phyloP scores from a whole-genome alignment of 2,888 invertebrate genomes.

The Thysanoteuthis rhombus region DNA sequence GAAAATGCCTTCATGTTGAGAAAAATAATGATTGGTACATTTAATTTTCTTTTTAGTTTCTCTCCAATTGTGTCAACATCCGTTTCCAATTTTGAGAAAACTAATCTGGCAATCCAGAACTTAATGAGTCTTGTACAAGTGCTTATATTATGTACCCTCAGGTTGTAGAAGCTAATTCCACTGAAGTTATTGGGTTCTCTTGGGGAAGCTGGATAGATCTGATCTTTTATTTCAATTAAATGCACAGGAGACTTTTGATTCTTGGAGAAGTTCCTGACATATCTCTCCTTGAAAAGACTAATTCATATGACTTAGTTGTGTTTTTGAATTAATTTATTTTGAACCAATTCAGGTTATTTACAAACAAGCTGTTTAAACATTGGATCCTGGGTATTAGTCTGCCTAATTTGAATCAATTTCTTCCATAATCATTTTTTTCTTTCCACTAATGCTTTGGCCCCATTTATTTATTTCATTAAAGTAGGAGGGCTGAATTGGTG shows the following conservation, averaged over 20 bases:
- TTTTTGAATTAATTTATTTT: background rate
- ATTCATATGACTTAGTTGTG: background rate
- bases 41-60: too few species aligned
- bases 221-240: too few species aligned
- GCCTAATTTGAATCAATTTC: background rate
- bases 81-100: too few species aligned
- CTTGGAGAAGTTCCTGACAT: background rate
- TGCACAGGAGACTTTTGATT: background rate
- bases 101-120: too few species aligned
- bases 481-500: background rate
- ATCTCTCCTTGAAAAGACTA: background rate
- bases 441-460: background rate
- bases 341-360: background rate
- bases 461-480: background rate
- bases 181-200: too few species aligned
- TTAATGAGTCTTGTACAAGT: too few species aligned
- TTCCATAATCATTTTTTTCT: background rate
- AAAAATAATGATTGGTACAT: too few species aligned
- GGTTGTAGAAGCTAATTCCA: too few species aligned
- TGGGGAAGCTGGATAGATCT: too few species aligned
- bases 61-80: too few species aligned
- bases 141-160: too few species aligned
- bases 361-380: background rate
- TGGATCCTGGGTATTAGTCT: background rate
- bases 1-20: too few species aligned